Percentiles rank a stretch among this genome's conserved stretches.
phyloP scores from a whole-genome alignment of 2,888 invertebrate species.

The Drepana falcataria region DNA sequence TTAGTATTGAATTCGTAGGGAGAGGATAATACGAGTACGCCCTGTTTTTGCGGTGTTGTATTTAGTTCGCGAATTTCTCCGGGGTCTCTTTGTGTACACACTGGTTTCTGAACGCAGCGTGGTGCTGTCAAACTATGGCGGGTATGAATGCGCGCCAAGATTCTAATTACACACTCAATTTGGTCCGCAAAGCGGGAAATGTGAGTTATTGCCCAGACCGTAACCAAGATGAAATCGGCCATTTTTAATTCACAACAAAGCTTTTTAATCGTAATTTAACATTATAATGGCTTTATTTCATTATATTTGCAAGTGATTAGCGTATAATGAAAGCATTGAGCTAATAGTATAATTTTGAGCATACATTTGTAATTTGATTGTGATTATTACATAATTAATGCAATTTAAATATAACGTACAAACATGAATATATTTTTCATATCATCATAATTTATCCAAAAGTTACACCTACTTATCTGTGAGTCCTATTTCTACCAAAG shows the following conservation, averaged over 20 bases:
- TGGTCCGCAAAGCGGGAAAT: slow-evolving; percentile 62
- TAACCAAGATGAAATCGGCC: slow-evolving; percentile 68
- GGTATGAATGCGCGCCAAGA: slow-evolving; percentile 56
- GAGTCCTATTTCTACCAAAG: too few relatives aligned
- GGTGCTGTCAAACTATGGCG: slow-evolving; percentile 53
- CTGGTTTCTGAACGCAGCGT: slow-evolving; percentile 70
- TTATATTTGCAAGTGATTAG: slow-evolving; percentile 52
- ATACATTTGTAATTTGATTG: too few relatives aligned
- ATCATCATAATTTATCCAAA: too few relatives aligned
- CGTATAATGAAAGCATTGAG: slow-evolving; percentile 25
- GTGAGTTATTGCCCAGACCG: slow-evolving; percentile 66
- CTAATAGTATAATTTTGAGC: neutral
- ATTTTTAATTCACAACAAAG: slow-evolving; percentile 55
- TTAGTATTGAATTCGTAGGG: slow-evolving; percentile 63
- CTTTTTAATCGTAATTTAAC: slow-evolving; percentile 43
- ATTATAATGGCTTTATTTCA: slow-evolving; percentile 48
- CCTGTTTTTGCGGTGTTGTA: slow-evolving; percentile 75
- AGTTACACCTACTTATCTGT: too few relatives aligned
- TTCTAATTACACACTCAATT: slow-evolving; percentile 77
- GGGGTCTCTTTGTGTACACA: slow-evolving; percentile 64
- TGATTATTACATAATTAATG: slow-evolving; percentile 13
- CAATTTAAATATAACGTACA: too few relatives aligned
- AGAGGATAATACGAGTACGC: slow-evolving; percentile 63
- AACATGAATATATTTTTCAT: too few relatives aligned
- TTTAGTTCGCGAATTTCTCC: slow-evolving; percentile 70